Percentiles rank a stretch among this genome's conserved stretches.
Conservation (phyloP, 53 echinoderm and acorn worm species). For the Echinometra lucunter region DNA sequence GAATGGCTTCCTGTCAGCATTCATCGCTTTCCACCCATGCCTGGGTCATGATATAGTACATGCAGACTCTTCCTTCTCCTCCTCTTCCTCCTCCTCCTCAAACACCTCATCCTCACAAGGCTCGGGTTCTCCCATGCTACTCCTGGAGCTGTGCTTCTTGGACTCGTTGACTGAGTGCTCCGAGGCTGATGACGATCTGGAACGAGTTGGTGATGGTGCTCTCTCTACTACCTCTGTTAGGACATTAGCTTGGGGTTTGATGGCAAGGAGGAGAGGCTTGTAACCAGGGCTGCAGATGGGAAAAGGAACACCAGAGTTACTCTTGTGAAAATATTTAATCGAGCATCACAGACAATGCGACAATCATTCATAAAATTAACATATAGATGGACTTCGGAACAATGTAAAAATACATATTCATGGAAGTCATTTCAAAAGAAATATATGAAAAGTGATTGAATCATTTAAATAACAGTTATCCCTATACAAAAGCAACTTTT, state of each 20-base stretch:
- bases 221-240: slow-evolving; percentile 84
- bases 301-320: not conserved
- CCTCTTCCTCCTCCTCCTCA: slow-evolving; percentile 81
- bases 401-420: no score
- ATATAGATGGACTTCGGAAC: not conserved
- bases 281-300: slow-evolving; percentile 78
- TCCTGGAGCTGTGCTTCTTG: slow-evolving; percentile 77
- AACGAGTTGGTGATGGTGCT: slow-evolving; percentile 80
- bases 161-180: slow-evolving; percentile 89
- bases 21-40: not conserved
- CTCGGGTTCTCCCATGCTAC: slow-evolving; percentile 85
- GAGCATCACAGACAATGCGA: not conserved
- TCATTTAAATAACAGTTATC: no score
- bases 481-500: not conserved
- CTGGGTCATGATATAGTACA: slow-evolving; percentile 79
- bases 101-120: slow-evolving; percentile 88
- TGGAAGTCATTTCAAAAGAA: not conserved
- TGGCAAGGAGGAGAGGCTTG: slow-evolving; percentile 88
- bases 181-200: slow-evolving; percentile 79
- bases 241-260: slow-evolving; percentile 86
- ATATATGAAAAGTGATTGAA: not conserved
- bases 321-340: not conserved
- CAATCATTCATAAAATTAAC: not conserved
- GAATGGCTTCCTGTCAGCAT: not conserved
- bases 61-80: slow-evolving; percentile 72